Base-by-base conservation (phyloP, 1,140 invertebrate genomes). In the Eurytemora carolleeae region DNA sequence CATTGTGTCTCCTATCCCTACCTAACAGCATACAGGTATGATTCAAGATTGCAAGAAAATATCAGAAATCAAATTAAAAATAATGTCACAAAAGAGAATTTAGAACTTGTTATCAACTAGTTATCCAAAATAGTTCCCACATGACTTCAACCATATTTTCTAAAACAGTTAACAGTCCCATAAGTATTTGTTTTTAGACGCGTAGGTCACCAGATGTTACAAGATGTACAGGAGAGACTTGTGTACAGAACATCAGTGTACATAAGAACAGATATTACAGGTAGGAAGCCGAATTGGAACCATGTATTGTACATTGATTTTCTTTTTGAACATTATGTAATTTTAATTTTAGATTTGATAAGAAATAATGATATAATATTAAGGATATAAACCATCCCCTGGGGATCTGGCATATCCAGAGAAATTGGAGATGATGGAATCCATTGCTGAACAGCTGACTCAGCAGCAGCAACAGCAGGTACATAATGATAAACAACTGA, bases 341-440 rank as follows among this genome's bases (percentile, higher is more conserved):
- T 56, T 19, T 20, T 56, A 15, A 18, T 15, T 15, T 56, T 15
- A 15, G 12, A 20, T 15, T 19, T 58, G 53, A 18, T 31, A 1
- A n/a, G n/a, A n/a, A n/a, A n/a, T n/a, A n/a, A n/a, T n/a, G n/a
- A n/a, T n/a, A n/a, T n/a, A n/a, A n/a, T n/a, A n/a, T n/a, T n/a
- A n/a, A 24, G 67, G 65, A 54, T 80, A 77, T 67, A 69, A 84
- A 64, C 87, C 94, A 12, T 90, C 89, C 17, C 79, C 85, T 17
- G 94, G 94, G 0, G 95, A 99, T 75, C 75, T 99, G 53, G 91
- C 91, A 0, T 98, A 98, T 76, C 95, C 95, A 0, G 87, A 96
- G 67, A 95, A 97, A 72, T 74, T 98, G 19, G 81, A 90, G 71
- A 95, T 97, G 86, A 98, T 98, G 91, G 85, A 91, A 67, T 78